Evolutionary conservation across 2,888 invertebrate species (phyloP).

Genomic region (Scaptomyza reducta): DNA sequence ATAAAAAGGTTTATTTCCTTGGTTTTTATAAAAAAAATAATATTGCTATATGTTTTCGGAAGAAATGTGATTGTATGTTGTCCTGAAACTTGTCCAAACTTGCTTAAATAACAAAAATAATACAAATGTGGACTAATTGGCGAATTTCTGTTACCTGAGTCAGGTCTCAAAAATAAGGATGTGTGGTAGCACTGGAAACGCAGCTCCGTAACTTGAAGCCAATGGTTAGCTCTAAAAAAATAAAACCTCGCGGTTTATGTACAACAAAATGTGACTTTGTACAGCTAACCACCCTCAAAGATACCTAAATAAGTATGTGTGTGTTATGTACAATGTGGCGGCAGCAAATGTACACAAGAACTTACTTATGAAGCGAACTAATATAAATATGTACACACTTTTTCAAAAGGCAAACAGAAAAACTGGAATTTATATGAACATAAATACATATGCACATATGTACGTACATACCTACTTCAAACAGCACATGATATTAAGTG

Average conservation of each 20-base stretch:
- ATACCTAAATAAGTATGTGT: neutral
- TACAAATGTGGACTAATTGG: slow-evolving; percentile 22
- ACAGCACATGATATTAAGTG: neutral
- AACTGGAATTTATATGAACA: neutral
- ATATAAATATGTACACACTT: slow-evolving; percentile 7
- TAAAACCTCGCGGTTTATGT: slow-evolving; percentile 17
- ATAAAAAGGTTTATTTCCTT: no score
- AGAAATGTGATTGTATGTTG: slow-evolving; percentile 2
- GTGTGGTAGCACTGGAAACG: slow-evolving; percentile 28
- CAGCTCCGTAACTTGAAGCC: slow-evolving; percentile 29
- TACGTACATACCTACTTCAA: neutral
- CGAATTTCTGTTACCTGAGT: slow-evolving; percentile 27
- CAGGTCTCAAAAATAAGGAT: slow-evolving; percentile 6
- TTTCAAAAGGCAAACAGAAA: slow-evolving; percentile 4
- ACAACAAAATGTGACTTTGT: neutral
- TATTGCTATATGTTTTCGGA: neutral
- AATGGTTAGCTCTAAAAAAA: slow-evolving; percentile 33
- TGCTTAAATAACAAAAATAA: neutral
- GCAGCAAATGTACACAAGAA: neutral
- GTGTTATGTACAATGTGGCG: neutral
- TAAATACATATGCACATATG: neutral
- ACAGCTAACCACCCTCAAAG: slow-evolving; percentile 35
- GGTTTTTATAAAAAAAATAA: neutral
- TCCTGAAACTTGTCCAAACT: neutral
- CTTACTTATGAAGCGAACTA: neutral